Evolutionary conservation across 2,113 vertebrate genomes (phyloP), one percentile per base, ranked within the genome.

Genomic region (Gallinago paraguaiae): DNA sequence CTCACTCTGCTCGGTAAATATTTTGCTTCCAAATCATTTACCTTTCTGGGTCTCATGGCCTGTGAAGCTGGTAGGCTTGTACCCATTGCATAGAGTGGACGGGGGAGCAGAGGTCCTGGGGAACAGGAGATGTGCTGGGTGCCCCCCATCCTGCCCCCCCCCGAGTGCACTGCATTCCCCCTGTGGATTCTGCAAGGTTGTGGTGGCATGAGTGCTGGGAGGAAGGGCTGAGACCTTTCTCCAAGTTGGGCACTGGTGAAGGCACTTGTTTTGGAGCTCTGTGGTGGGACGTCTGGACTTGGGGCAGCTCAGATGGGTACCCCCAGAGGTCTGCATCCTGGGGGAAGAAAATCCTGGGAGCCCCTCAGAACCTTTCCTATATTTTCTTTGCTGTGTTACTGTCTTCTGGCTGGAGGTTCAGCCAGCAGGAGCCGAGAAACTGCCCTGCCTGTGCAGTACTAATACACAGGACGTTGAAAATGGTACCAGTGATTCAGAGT

Each of bases 11-110:
- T 82, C n/a, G 25, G 60, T 80, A 95, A 86, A 82, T 82, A 71
- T 76, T 96, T 91, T 85, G 19, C 41, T 90, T 85, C 67, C 71
- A 95, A 91, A 80, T 69, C 24, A 53, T 90, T 90, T 83, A 72
- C 17, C 12, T 90, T 94, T 67, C 61, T 79, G 31, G 35, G 27
- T 88, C 0, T 0, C 11, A 1, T 4, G 79, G 57, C 17, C 37
- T 1, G 0, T 63, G 74, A 71, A 65, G 37, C 60, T 82, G 41
- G 27, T 43, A 39, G 51, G 22, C n/a, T 76, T 0, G 1, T 70
- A 39, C 27, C 35, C 0, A 0, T 54, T 85, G 57, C 31, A 65
- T 30, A 75, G 33, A 81, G 19, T 18, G 39, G 39, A 31, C 19
- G 37, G 10, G 23, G 24, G 37, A 69, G 15, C 43, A 69, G 30